Evolutionary conservation across 2,888 invertebrate genomes (phyloP).

Genomic region (Dusona sp.): DNA sequence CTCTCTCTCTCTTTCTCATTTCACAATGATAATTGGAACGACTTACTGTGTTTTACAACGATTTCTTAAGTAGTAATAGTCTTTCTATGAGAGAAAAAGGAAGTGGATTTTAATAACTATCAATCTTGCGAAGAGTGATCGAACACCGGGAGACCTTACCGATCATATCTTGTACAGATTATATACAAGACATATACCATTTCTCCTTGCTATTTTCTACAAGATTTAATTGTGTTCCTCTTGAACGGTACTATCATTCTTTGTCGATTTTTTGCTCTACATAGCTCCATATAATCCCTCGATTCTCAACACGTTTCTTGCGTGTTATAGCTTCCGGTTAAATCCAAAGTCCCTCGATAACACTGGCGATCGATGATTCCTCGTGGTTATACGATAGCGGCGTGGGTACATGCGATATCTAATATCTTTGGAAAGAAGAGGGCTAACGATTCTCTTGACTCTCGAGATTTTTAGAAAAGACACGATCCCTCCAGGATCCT

Average conservation of each 20-base stretch:
- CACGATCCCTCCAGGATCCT: slow-evolving; percentile 36
- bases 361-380: slow-evolving; percentile 20
- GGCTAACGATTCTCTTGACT: slow-evolving; percentile 55
- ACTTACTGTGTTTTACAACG: slow-evolving; percentile 43
- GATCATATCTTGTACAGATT: slow-evolving; percentile 29
- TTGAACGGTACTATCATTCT: slow-evolving; percentile 39
- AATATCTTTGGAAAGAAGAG: slow-evolving; percentile 62
- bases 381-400: slow-evolving; percentile 28
- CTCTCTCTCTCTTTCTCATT: background rate
- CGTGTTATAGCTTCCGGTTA: slow-evolving; percentile 61
- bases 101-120: slow-evolving; percentile 67
- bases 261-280: slow-evolving; percentile 5
- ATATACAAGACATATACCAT: background rate
- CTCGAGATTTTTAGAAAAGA: slow-evolving; percentile 21
- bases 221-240: slow-evolving; percentile 53
- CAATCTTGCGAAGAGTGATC: slow-evolving; percentile 35
- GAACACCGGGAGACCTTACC: slow-evolving; percentile 43
- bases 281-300: slow-evolving; percentile 6
- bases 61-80: slow-evolving; percentile 70
- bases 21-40: slow-evolving; percentile 27
- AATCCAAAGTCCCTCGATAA: slow-evolving; percentile 28
- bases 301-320: slow-evolving; percentile 53
- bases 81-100: slow-evolving; percentile 25
- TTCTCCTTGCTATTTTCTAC: background rate
- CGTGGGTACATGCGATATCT: slow-evolving; percentile 54